Evolutionary conservation across 2,888 invertebrate species (phyloP), one percentile per base, ranked within the genome.

Genomic region (Dasypogon diadema): DNA sequence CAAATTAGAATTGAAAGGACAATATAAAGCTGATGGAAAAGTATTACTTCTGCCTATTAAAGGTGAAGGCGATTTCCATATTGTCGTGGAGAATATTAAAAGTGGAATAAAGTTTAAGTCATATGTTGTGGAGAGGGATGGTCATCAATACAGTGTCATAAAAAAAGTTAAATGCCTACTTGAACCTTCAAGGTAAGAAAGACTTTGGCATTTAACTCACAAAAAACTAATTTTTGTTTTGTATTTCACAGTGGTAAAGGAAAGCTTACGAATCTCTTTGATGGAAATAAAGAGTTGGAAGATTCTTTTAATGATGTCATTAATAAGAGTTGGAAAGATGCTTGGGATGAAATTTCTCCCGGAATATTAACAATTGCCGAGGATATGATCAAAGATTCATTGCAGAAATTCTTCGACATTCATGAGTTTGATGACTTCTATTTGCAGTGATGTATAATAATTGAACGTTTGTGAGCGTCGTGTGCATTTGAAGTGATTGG

Each of bases 11-110:
- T 51, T 84, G 2, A 42, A 74, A 2, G 84, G 84, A 1, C 68
- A 80, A n/a, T 87, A 86, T 78, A 82, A 80, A 18, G 81, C 83
- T 18, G 79, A 80, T 42, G 87, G 87, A 10, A 83, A 82, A 65
- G 80, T 87, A 3, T 76, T 87, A 16, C 77, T 86, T 2, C 78
- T 87, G 51, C 85, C 86, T 2, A 81, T 87, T 30, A 80, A 81
- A 16, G 86, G 85, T 0, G 79, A 80, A 26, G 85, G 86, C 1
- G 76, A 78, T 46, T 81, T 82, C 1, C 77, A 81, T 22, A 77
- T 84, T 1, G 1, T 10, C n/a, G 2, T 65, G 1, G 26, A 21
- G 24, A 24, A 42, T 22, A 34, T 65, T 24, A 48, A 46, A 22
- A 12, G n/a, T n/a, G 21, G 5, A 12, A 6, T 65, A 6, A 46